Evolutionary conservation across 2,113 vertebrate species (phyloP).

Genomic region (Channa argus): DNA sequence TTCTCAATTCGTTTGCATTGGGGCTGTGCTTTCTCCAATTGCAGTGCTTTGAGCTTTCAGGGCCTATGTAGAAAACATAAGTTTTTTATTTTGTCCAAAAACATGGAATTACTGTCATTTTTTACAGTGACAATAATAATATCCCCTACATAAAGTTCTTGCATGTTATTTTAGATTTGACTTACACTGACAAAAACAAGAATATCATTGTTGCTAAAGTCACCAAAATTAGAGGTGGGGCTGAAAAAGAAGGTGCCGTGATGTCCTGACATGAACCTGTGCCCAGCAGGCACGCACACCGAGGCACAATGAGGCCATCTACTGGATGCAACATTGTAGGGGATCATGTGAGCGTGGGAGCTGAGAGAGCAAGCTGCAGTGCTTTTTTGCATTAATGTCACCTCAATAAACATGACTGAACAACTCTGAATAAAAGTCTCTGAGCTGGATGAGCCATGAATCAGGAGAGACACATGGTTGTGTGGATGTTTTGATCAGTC

Average conservation of each 20-base stretch:
- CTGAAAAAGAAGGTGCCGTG: conserved; percentile 7
- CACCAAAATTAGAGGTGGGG: conserved; percentile 3
- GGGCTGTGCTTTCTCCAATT: too few relatives aligned
- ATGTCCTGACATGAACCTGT: conserved; percentile 58
- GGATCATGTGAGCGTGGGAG: conserved; percentile 6
- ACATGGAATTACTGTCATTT: neutral
- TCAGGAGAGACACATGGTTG: conserved; percentile 4
- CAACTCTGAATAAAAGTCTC: conserved; percentile 55
- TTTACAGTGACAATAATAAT: neutral
- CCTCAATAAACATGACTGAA: conserved; percentile 55
- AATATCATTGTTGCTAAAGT: conserved; percentile 9
- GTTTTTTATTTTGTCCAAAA: too few relatives aligned
- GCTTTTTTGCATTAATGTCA: conserved; percentile 46
- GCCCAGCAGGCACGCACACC: conserved; percentile 34
- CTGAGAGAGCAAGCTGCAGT: conserved; percentile 29
- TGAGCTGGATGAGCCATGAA: conserved; percentile 42
- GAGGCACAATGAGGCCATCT: conserved; percentile 78
- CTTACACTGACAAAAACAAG: neutral
- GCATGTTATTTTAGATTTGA: neutral
- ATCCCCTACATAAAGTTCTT: neutral
- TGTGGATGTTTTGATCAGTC: too few relatives aligned
- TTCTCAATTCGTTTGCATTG: too few relatives aligned
- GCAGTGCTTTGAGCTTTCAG: too few relatives aligned
- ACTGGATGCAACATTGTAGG: conserved; percentile 56
- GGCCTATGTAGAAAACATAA: too few relatives aligned